Base-by-base conservation (phyloP, 2,888 invertebrate species). In the Ramazzottius varieornatus region DNA sequence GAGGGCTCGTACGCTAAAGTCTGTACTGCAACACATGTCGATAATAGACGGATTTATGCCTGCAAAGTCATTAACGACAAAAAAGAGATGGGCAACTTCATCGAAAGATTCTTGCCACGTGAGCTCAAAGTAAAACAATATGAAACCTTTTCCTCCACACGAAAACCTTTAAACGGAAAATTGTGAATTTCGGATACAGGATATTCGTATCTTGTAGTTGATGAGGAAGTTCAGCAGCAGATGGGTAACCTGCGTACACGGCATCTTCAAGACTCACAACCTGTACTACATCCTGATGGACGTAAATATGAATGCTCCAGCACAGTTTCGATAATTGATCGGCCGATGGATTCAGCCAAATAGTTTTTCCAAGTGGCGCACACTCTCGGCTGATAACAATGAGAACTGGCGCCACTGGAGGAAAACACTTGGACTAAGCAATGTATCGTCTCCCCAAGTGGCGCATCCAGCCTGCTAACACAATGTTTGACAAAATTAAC, bases 281-380 rank as follows among this genome's bases (percentile, higher is more conserved):
- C 29, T 54, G 29, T 54, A 24, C 54, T 54, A 54, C 54, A 54
- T 54, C 20, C n/a, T 54, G n/a, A 54, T 54, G 54, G 54, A 54
- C 54, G 54, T 54, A 54, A 16, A 24, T 54, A 54, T 54, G 20
- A 8, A 4, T 54, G 8, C 8, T 40, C 40, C 40, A 40, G n/a
- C n/a, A n/a, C n/a, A n/a, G n/a, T n/a, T n/a, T n/a, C n/a, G n/a
- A n/a, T n/a, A n/a, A n/a, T n/a, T n/a, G n/a, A n/a, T n/a, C n/a
- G n/a, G n/a, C n/a, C n/a, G n/a, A n/a, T n/a, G n/a, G n/a, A n/a
- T n/a, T n/a, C n/a, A n/a, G n/a, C n/a, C n/a, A n/a, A n/a, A n/a
- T n/a, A n/a, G n/a, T n/a, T n/a, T n/a, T n/a, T n/a, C n/a, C n/a
- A n/a, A n/a, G n/a, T n/a, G n/a, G n/a, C n/a, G n/a, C n/a, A n/a